Evolutionary conservation across 2,797 vertebrate species (phyloP).

Genomic region (Ceryle rudis): DNA sequence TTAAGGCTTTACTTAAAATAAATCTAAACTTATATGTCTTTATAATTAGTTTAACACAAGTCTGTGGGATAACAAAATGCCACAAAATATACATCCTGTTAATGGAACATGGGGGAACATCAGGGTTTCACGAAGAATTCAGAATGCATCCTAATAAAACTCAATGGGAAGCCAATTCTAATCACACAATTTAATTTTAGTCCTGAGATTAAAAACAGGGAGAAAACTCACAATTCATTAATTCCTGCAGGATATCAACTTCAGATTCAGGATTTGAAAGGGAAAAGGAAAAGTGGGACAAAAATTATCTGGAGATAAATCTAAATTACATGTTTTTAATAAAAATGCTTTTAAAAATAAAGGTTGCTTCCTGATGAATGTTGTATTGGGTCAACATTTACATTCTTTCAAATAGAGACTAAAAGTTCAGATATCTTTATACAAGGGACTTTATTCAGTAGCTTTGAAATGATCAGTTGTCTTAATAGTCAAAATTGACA

Average conservation of each 20-base stretch:
- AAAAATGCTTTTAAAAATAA: neutral
- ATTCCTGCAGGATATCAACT: conserved; percentile 11
- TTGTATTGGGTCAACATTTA: neutral
- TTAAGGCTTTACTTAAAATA: conserved; percentile 25
- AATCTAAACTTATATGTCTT: conserved; percentile 30
- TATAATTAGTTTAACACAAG: conserved; percentile 28
- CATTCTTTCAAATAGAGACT: neutral
- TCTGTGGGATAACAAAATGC: neutral
- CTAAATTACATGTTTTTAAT: neutral
- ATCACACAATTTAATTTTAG: conserved; percentile 49
- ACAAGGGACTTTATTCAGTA: neutral
- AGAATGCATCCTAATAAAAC: conserved; percentile 44
- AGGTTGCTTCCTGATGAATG: neutral
- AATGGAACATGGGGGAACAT: neutral
- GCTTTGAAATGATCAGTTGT: neutral
- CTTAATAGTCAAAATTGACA: neutral
- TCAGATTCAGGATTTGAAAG: neutral
- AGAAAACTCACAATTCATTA: conserved; percentile 40
- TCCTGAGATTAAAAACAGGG: conserved; percentile 32
- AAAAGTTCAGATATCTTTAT: neutral
- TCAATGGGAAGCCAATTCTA: conserved; percentile 40
- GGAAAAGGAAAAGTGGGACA: neutral
- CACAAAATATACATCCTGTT: neutral
- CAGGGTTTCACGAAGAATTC: conserved; percentile 25
- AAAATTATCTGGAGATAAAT: neutral